Evolutionary conservation across 2,888 invertebrate species (phyloP).

Genomic region (Junonia oenone): DNA sequence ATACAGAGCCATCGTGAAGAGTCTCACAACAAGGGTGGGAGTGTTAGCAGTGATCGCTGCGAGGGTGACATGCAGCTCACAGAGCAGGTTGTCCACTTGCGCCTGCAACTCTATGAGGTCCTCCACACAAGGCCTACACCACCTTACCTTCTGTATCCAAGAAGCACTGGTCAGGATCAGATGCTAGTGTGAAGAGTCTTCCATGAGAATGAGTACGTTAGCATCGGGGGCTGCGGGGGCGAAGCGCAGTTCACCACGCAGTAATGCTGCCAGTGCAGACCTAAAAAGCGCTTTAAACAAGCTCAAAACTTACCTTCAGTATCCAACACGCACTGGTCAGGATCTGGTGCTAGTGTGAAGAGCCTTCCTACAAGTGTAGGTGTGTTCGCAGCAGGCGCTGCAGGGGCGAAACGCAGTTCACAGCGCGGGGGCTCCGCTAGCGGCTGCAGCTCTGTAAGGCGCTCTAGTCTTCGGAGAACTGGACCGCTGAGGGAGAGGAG

Average conservation of each 20-base stretch:
- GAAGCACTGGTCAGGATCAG: conserved; percentile 80
- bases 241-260: conserved; percentile 56
- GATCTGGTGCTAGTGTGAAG: conserved; percentile 82
- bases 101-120: no score
- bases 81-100: no score
- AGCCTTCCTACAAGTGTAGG: conserved; percentile 56
- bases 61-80: conserved; percentile 11
- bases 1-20: background rate
- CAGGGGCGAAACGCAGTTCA: conserved; percentile 56
- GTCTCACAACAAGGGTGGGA: conserved; percentile 35
- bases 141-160: conserved; percentile 80
- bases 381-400: conserved; percentile 48
- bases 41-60: no score
- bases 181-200: conserved; percentile 82
- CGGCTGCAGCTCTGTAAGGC: conserved; percentile 74
- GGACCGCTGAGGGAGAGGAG: conserved; percentile 83
- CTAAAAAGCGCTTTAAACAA: conserved; percentile 81
- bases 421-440: conserved; percentile 47
- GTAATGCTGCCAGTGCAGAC: conserved; percentile 61
- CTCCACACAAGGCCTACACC: no score
- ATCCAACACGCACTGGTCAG: conserved; percentile 78
- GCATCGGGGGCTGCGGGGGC: conserved; percentile 51
- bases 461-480: conserved; percentile 83
- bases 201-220: conserved; percentile 49
- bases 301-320: conserved; percentile 81